Evolutionary conservation across 2,888 invertebrate species (phyloP).

Genomic region (Eupithecia tripunctaria): DNA sequence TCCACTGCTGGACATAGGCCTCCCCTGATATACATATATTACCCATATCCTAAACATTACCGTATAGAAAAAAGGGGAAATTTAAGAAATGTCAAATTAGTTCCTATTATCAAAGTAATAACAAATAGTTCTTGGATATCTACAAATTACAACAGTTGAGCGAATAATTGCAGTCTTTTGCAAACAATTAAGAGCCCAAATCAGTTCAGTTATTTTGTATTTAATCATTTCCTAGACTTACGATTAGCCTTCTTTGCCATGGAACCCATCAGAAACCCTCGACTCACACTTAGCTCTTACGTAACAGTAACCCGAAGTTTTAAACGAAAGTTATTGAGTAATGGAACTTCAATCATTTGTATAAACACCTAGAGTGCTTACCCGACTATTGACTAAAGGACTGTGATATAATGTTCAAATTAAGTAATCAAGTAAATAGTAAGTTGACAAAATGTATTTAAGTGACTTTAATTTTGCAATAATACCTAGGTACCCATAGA

Average conservation of each 20-base stretch:
- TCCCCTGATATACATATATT: too few relatives aligned
- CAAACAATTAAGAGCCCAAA: too few relatives aligned
- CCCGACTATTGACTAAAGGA: constrained; percentile 5
- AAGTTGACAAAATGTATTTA: background rate
- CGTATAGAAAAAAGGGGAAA: too few relatives aligned
- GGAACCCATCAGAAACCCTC: background rate
- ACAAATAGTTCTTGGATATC: too few relatives aligned
- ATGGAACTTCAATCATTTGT: constrained; percentile 23
- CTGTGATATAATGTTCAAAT: background rate
- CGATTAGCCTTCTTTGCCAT: background rate
- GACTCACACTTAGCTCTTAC: constrained; percentile 2
- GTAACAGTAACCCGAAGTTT: constrained; percentile 7
- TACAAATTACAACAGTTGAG: too few relatives aligned
- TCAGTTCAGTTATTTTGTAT: too few relatives aligned
- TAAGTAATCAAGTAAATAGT: background rate
- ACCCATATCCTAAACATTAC: too few relatives aligned
- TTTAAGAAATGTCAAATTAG: too few relatives aligned
- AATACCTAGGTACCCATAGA: background rate
- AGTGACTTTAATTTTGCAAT: background rate
- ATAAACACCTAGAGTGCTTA: constrained; percentile 9
- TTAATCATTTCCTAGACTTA: background rate
- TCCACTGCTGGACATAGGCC: too few relatives aligned
- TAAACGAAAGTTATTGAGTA: constrained; percentile 36
- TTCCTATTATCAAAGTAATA: too few relatives aligned
- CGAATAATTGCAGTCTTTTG: too few relatives aligned